Conservation (phyloP, 2,113 vertebrate species). For the Melanerpes aurifrons region DNA sequence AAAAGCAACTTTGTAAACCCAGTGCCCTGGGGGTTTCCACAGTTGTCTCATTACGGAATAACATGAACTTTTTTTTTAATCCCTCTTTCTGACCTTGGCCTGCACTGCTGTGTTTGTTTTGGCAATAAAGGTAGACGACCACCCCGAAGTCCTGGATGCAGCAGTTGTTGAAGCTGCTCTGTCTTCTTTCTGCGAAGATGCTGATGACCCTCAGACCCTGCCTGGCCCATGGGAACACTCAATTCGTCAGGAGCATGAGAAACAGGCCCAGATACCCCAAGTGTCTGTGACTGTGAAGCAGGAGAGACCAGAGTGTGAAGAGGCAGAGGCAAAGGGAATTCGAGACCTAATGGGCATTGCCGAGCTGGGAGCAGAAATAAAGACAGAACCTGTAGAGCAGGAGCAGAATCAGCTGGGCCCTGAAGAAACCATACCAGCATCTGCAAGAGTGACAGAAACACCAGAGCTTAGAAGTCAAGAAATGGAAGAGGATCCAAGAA, state of each 20-base stretch:
- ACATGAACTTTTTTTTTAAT: neutral
- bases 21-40: neutral
- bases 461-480: conserved; percentile 76
- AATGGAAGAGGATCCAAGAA: conserved; percentile 72
- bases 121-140: conserved; percentile 88
- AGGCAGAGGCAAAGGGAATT: conserved; percentile 77
- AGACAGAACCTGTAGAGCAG: conserved; percentile 76
- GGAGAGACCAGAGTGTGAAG: conserved; percentile 80
- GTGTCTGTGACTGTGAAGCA: conserved; percentile 80
- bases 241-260: conserved; percentile 79
- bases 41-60: neutral
- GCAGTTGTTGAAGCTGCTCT: conserved; percentile 96
- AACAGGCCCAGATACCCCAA: conserved; percentile 71
- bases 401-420: conserved; percentile 70
- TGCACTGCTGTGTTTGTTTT: conserved; percentile 30
- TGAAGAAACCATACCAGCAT: conserved; percentile 61
- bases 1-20: neutral
- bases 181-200: conserved; percentile 92
- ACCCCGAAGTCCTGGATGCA: conserved; percentile 93
- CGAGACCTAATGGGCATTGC: conserved; percentile 76
- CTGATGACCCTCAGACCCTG: conserved; percentile 88
- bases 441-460: conserved; percentile 67
- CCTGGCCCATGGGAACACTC: conserved; percentile 91
- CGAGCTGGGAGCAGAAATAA: conserved; percentile 77
- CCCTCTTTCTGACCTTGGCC: neutral